These are phyloP conservation scores for Pseudolycoriella hygida DNA, from an alignment of 2,888 invertebrate genomes.

Conservation along the genomic window DNA sequence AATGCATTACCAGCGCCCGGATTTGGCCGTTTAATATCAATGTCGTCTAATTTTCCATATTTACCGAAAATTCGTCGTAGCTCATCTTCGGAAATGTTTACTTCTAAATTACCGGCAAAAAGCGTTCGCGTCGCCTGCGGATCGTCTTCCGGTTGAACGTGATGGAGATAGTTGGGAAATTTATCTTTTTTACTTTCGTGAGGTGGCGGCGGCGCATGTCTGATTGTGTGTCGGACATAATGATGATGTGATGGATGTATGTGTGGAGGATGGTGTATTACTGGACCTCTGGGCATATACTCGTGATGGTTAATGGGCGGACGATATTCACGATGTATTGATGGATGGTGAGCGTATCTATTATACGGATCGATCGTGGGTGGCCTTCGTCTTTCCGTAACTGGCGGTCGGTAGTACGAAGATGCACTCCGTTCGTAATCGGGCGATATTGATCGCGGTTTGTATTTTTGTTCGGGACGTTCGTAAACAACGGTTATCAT, in stretches of 20 bases:
- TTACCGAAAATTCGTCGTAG: constrained; percentile 83
- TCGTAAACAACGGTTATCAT: constrained; percentile 88
- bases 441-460: constrained; percentile 60
- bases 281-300: constrained; percentile 55
- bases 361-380: constrained; percentile 41
- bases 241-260: constrained; percentile 45
- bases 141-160: constrained; percentile 91
- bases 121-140: constrained; percentile 88
- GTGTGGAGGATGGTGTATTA: constrained; percentile 46
- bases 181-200: constrained; percentile 74
- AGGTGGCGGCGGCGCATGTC: constrained; percentile 36
- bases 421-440: constrained; percentile 32
- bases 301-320: constrained; percentile 67
- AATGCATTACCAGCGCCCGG: constrained; percentile 97
- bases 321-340: constrained; percentile 56
- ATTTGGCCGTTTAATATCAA: constrained; percentile 92
- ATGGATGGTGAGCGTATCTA: constrained; percentile 54
- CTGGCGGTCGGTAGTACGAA: constrained; percentile 59
- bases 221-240: constrained; percentile 57
- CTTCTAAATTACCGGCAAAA: constrained; percentile 95
- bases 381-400: constrained; percentile 52
- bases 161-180: constrained; percentile 91
- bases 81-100: constrained; percentile 90
- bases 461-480: constrained; percentile 46
- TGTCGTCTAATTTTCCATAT: constrained; percentile 93